Conservation (phyloP, 2,888 invertebrate species). For the Drosophila vallismaia region DNA sequence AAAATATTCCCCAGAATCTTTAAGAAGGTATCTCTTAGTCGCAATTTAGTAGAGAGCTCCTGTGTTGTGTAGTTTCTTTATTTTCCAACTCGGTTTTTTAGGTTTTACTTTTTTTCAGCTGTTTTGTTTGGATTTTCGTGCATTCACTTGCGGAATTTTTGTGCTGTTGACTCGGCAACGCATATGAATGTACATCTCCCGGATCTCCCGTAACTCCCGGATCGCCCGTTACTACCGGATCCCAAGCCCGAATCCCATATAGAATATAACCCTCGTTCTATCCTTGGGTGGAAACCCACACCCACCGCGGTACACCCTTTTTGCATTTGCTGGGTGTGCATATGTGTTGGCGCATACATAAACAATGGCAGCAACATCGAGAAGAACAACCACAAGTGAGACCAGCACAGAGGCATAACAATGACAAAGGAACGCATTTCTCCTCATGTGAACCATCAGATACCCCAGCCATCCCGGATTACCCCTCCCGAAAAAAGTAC, state of each 20-base stretch:
- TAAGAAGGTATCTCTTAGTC: conserved; percentile 13
- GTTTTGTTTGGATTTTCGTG: conserved; percentile 77
- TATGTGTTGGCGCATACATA: conserved; percentile 78
- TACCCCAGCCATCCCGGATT: conserved; percentile 11
- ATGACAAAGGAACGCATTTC: conserved; percentile 78
- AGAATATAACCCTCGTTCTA: conserved; percentile 22
- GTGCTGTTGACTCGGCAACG: conserved; percentile 77
- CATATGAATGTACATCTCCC: conserved; percentile 69
- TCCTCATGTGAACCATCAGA: conserved; percentile 26
- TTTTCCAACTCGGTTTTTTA: conserved; percentile 15
- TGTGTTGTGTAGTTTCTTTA: conserved; percentile 19
- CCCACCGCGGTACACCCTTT: conserved; percentile 5
- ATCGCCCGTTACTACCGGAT: conserved; percentile 28
- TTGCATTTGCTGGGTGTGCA: conserved; percentile 56
- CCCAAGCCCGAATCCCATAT: conserved; percentile 25
- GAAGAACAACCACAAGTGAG: conserved; percentile 35
- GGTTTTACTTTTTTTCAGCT: conserved; percentile 39
- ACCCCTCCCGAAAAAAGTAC: background rate
- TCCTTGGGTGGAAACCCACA: too few relatives aligned
- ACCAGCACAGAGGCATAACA: conserved; percentile 57
- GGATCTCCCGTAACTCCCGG: background rate
- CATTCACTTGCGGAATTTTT: conserved; percentile 77
- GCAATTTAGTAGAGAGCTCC: background rate
- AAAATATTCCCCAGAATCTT: background rate
- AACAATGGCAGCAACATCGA: conserved; percentile 67